Percentiles rank a stretch among this genome's conserved stretches.
phyloP scores from a whole-genome alignment of 1,140 invertebrate genomes.

The Achatina immaculata region DNA sequence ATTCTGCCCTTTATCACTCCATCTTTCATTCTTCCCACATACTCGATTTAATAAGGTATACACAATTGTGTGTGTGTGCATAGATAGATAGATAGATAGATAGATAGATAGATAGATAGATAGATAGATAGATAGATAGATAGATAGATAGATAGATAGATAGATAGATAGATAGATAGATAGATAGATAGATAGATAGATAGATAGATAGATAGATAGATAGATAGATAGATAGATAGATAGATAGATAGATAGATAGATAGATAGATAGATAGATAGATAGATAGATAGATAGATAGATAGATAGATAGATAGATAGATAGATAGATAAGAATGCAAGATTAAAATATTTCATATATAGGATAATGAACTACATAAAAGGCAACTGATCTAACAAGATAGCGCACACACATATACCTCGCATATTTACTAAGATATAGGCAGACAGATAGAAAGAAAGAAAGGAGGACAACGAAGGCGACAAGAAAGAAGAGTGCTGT shows the following conservation, averaged over 20 bases:
- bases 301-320: background rate
- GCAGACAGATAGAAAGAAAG: no score
- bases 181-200: conserved; percentile 18
- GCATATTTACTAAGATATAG: no score
- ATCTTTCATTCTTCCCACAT: no score
- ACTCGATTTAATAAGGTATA: no score
- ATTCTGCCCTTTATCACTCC: no score
- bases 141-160: conserved; percentile 20
- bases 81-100: conserved; percentile 13
- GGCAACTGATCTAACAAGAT: no score
- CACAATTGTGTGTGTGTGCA: background rate
- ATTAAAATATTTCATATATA: no score
- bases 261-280: conserved; percentile 17
- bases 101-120: conserved; percentile 17
- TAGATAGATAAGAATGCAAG: background rate
- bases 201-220: conserved; percentile 20
- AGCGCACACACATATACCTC: no score
- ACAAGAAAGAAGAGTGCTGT: no score
- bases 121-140: conserved; percentile 20
- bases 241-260: conserved; percentile 9
- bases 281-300: background rate
- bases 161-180: conserved; percentile 16
- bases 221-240: conserved; percentile 9
- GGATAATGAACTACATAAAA: no score
- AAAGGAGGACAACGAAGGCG: no score